phyloP scores from a whole-genome alignment of 2,113 vertebrate species.

The Rattus rattus region DNA sequence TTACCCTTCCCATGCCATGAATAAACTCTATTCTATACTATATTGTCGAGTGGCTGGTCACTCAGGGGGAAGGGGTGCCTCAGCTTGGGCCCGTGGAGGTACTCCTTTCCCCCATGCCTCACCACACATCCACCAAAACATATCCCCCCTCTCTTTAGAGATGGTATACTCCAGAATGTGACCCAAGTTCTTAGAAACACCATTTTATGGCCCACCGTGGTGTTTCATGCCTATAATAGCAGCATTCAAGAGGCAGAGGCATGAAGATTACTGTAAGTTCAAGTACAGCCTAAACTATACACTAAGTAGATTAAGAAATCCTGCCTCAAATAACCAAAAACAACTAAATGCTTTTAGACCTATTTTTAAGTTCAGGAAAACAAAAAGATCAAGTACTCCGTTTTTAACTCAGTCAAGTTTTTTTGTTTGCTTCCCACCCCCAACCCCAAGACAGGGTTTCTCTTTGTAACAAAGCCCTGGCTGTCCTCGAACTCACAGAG shows the following conservation, averaged over 20 bases:
- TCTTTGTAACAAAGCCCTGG: too few relatives aligned
- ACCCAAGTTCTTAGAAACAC: background rate
- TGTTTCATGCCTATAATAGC: background rate
- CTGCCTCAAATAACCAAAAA: background rate
- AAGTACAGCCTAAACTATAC: background rate
- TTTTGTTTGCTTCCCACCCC: background rate
- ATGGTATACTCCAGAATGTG: background rate
- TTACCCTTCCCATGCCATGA: too few relatives aligned
- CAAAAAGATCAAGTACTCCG: conserved; percentile 9
- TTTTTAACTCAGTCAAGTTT: background rate
- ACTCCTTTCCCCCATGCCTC: too few relatives aligned
- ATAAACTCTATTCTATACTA: too few relatives aligned
- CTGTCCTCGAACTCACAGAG: too few relatives aligned
- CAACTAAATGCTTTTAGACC: background rate
- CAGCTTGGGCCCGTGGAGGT: too few relatives aligned
- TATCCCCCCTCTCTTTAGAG: background rate
- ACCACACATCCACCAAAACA: too few relatives aligned
- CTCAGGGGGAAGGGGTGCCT: too few relatives aligned
- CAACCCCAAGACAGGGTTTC: too few relatives aligned
- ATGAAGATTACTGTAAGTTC: background rate
- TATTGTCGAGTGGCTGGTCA: too few relatives aligned
- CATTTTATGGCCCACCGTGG: background rate
- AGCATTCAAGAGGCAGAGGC: background rate
- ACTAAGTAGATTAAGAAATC: background rate
- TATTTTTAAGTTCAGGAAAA: conserved; percentile 38